Percentiles rank a stretch among this genome's conserved stretches.
Conservation (phyloP, 1,140 invertebrate species). For the Tenebrio molitor region DNA sequence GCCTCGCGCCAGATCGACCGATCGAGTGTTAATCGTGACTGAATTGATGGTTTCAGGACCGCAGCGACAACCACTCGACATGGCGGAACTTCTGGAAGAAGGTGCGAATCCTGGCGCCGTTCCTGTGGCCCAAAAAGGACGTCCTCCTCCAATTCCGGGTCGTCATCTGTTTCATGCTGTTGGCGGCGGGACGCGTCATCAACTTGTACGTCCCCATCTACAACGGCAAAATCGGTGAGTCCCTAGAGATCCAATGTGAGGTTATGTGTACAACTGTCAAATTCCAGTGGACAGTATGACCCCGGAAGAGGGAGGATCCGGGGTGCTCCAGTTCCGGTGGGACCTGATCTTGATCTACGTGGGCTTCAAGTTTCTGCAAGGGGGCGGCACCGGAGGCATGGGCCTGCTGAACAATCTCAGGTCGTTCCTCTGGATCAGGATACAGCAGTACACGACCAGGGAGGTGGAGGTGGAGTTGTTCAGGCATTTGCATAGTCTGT, state of each 20-base stretch:
- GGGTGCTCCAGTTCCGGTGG: conserved; percentile 80
- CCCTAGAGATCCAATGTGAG: too few species aligned
- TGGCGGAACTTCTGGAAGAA: conserved; percentile 86
- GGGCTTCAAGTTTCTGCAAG: conserved; percentile 92
- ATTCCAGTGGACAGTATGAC: conserved; percentile 84
- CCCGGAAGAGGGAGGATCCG: conserved; percentile 50
- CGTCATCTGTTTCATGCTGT: conserved; percentile 83
- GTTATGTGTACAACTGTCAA: too few species aligned
- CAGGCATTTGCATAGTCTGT: conserved; percentile 87
- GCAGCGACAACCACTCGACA: conserved; percentile 76
- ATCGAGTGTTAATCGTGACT: too few species aligned
- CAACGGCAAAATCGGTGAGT: conserved; percentile 86
- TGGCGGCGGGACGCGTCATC: conserved; percentile 86
- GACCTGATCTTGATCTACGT: conserved; percentile 91
- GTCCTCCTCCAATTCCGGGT: conserved; percentile 85
- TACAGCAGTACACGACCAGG: conserved; percentile 95
- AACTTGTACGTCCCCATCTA: conserved; percentile 96
- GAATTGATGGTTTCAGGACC: conserved; percentile 65
- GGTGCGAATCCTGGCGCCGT: conserved; percentile 84
- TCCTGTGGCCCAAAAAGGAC: conserved; percentile 94
- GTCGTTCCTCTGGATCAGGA: conserved; percentile 93
- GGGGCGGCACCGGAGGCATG: conserved; percentile 91
- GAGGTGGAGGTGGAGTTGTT: conserved; percentile 90
- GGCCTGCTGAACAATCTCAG: conserved; percentile 93
- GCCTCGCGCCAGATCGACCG: background rate